Evolutionary conservation across 53 echinoderm and acorn worm genomes (phyloP).

Genomic region (Echinarachnius parma): DNA sequence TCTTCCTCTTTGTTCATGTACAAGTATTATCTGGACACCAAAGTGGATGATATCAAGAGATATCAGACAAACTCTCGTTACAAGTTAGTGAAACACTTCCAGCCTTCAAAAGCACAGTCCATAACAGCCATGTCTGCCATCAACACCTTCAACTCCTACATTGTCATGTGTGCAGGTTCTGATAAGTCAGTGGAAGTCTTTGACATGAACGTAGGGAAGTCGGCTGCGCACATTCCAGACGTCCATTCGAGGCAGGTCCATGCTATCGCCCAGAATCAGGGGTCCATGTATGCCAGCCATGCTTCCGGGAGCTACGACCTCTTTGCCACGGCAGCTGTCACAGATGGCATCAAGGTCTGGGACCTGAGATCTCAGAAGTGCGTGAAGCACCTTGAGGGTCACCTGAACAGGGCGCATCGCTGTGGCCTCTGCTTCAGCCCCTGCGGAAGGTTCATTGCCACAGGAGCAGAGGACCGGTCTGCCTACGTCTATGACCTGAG

Average conservation of each 20-base stretch:
- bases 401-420: conserved; percentile 77
- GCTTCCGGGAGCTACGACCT: conserved; percentile 74
- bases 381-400: conserved; percentile 82
- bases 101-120: conserved; percentile 70
- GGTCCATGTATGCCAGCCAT: conserved; percentile 90
- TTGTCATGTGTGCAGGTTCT: conserved; percentile 88
- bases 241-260: conserved; percentile 77
- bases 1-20: conserved; percentile 70
- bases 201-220: conserved; percentile 85
- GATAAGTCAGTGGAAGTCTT: conserved; percentile 87
- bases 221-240: conserved; percentile 42
- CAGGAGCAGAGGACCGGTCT: conserved; percentile 92
- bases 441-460: conserved; percentile 91
- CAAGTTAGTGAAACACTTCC: conserved; percentile 73
- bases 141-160: conserved; percentile 87
- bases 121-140: conserved; percentile 75
- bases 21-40: conserved; percentile 78
- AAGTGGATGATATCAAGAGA: conserved; percentile 90
- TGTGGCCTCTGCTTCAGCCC: conserved; percentile 89
- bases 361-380: conserved; percentile 91
- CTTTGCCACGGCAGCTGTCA: conserved; percentile 81
- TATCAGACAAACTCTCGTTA: conserved; percentile 71
- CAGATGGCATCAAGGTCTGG: conserved; percentile 94
- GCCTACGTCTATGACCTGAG: conserved; percentile 93
- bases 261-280: conserved; percentile 85